A percentile compares a stretch with the other conserved stretches of the same genome.
These are phyloP conservation scores for Therioaphis trifolii DNA, from an alignment of 2,888 invertebrate genomes.

Conservation along the genomic window DNA sequence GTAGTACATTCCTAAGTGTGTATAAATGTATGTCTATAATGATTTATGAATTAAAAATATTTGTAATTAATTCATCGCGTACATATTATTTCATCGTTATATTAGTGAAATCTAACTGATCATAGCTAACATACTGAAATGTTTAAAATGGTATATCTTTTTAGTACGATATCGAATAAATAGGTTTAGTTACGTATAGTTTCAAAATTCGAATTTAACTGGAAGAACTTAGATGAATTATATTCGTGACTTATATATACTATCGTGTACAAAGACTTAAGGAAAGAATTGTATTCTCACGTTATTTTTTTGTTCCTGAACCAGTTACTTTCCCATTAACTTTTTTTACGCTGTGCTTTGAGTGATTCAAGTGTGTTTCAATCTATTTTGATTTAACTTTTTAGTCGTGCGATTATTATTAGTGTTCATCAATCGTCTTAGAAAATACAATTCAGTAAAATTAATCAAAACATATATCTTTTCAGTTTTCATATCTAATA, in stretches of 20 bases:
- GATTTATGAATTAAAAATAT: no score
- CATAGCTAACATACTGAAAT: no score
- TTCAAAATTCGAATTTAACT: slow-evolving; percentile 1
- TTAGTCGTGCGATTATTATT: slow-evolving; percentile 1
- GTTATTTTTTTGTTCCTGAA: slow-evolving; percentile 48
- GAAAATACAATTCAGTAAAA: neutral
- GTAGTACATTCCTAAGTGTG: no score
- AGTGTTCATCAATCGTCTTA: neutral
- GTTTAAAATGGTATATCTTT: no score
- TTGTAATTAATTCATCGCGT: no score
- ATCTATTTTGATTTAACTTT: slow-evolving; percentile 50
- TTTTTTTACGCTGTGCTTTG: neutral
- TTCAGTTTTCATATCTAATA: neutral
- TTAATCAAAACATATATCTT: neutral
- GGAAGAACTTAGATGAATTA: slow-evolving; percentile 42
- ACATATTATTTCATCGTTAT: no score
- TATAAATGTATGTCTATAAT: no score
- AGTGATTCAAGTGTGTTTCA: slow-evolving; percentile 29
- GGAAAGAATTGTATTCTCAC: slow-evolving; percentile 55
- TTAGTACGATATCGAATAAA: neutral
- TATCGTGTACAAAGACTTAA: slow-evolving; percentile 46
- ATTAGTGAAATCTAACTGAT: no score
- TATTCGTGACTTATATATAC: slow-evolving; percentile 52
- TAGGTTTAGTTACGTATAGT: neutral
- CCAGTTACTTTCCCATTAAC: slow-evolving; percentile 33